Evolutionary conservation across 2,113 vertebrate species (phyloP).

Genomic region (Ophthalmolycus amberensis): DNA sequence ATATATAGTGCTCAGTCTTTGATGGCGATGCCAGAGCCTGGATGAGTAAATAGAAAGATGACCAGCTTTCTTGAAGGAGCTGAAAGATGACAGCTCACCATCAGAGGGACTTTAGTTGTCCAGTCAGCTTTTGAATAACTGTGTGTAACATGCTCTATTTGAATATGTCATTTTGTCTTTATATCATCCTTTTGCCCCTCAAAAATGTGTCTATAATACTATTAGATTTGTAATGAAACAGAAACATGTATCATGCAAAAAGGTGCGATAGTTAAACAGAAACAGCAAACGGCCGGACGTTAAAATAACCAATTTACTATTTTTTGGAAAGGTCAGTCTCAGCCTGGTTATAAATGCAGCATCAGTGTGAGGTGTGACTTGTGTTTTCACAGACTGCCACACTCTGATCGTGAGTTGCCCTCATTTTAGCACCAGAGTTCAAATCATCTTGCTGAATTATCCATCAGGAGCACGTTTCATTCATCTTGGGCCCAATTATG

Average conservation of each 20-base stretch:
- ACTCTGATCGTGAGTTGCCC: slow-evolving; percentile 25
- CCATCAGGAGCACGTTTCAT: slow-evolving; percentile 21
- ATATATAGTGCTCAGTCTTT: not conserved
- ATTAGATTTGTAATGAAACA: slow-evolving; percentile 1
- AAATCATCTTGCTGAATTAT: slow-evolving; percentile 47
- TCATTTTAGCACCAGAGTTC: slow-evolving; percentile 34
- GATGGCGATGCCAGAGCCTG: slow-evolving; percentile 8
- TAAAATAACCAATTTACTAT: not conserved
- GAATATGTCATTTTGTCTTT: slow-evolving; percentile 38
- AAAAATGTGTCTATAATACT: not conserved
- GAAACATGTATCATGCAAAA: not conserved
- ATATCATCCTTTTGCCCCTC: not conserved
- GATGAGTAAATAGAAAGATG: slow-evolving; percentile 52
- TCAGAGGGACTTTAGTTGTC: slow-evolving; percentile 39
- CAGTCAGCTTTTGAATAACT: slow-evolving; percentile 51
- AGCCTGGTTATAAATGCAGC: slow-evolving; percentile 37
- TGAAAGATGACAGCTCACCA: slow-evolving; percentile 49
- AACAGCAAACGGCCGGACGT: not conserved
- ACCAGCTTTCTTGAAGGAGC: slow-evolving; percentile 34
- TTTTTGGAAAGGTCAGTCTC: slow-evolving; percentile 19
- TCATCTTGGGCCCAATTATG: slow-evolving; percentile 35
- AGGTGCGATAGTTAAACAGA: not conserved
- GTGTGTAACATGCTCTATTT: slow-evolving; percentile 47
- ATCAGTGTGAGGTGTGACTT: slow-evolving; percentile 36
- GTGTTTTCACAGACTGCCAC: slow-evolving; percentile 58